Percentiles rank a stretch among this genome's conserved stretches.
These are phyloP conservation scores for Poeciliopsis prolifica DNA, from an alignment of 2,113 vertebrate species.

Conservation along the genomic window DNA sequence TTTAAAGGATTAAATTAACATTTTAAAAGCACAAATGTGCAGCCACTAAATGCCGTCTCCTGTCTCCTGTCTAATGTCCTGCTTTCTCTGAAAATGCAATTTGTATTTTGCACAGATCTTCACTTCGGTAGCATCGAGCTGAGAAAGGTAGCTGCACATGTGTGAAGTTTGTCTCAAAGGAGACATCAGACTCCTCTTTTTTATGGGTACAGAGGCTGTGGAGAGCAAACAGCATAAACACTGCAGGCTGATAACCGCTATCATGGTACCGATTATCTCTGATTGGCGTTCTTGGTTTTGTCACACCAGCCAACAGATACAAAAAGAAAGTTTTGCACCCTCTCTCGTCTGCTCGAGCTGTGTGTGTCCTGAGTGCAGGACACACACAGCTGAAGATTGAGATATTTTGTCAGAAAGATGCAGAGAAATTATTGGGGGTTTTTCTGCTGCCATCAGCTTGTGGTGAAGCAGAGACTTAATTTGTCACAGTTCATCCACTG, in stretches of 20 bases:
- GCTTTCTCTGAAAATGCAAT: background rate
- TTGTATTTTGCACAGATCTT: background rate
- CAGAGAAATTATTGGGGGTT: background rate
- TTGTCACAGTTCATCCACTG: constrained; percentile 13
- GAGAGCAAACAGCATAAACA: background rate
- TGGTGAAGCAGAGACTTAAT: constrained; percentile 10
- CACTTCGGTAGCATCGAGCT: background rate
- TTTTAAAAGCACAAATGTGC: background rate
- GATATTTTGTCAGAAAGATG: background rate
- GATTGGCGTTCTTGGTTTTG: constrained; percentile 2
- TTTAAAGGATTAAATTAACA: background rate
- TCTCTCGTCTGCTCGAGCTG: background rate
- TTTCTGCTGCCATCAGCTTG: constrained; percentile 2
- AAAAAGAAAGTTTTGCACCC: background rate
- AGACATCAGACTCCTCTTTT: background rate
- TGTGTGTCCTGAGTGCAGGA: background rate
- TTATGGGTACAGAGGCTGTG: background rate
- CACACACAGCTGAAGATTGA: background rate
- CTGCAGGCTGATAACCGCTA: constrained; percentile 7
- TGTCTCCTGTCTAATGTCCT: background rate
- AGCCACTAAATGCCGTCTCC: background rate
- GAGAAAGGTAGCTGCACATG: background rate
- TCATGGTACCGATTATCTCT: background rate
- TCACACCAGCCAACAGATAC: background rate
- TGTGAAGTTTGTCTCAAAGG: background rate